Base-by-base conservation (phyloP, 2,113 vertebrate species). In the Bombycilla garrulus region DNA sequence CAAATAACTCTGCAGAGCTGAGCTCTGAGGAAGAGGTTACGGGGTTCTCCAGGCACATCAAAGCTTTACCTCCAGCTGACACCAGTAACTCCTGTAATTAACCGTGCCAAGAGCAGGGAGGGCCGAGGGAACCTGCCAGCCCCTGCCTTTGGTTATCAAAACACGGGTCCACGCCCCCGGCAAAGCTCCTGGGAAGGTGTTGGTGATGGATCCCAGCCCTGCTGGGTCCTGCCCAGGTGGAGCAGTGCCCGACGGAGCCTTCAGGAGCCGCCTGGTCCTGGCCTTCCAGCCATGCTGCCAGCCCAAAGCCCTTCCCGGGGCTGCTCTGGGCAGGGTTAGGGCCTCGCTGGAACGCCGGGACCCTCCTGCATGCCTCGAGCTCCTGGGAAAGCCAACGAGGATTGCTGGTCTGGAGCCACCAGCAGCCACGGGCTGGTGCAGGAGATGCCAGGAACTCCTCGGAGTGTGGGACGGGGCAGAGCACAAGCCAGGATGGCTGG, bases 41-140 rank as follows among this genome's bases (percentile, higher is more conserved):
- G 11, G 40, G 79, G 79, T 76, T 93, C 56, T 93, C 67, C 82
- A 91, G 92, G 35, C 78, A 76, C 93, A 87, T 94, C 96, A 93
- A 95, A 95, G 95, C 77, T 94, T 93, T 73, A 90, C 93, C 95
- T 96, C 79, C 85, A 54, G 85, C 4, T 94, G 94, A 96, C 94
- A 92, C 88, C 76, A 80, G 90, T 42, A 94, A 90, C 88, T 85
- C 92, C 53, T 0, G 1, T 21, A 20, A 70, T 45, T 56, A 15
- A 15, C 88, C 40, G 29, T 20, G 67, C 82, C 90, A 77, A 45
- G 86, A n/a, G 67, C 11, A 94, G 85, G 62, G 73, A 95, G 73
- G 65, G 78, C 72, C 9, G 5, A 54, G 93, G 64, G 69, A 86
- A 90, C 36, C 84, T 73, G 90, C 86, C 92, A 95, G 38, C 78